phyloP scores from a whole-genome alignment of 2,797 vertebrate species.

The Scolopax bukidnonensis region DNA sequence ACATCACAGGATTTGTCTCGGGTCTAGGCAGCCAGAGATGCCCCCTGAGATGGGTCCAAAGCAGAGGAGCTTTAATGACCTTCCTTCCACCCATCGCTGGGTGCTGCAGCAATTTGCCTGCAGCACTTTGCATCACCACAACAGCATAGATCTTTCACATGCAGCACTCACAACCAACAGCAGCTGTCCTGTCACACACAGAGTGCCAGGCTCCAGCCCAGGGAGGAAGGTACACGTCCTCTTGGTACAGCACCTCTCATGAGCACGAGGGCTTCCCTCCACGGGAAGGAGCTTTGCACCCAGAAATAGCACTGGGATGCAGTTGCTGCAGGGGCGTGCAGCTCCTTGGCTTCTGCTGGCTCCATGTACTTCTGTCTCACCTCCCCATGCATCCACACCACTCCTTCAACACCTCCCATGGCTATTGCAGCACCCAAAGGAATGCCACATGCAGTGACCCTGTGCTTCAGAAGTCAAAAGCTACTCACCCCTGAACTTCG shows the following conservation, averaged over 20 bases:
- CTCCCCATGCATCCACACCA: fast-evolving
- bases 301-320: not conserved
- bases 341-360: not conserved
- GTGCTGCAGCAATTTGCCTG: not conserved
- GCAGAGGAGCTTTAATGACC: not conserved
- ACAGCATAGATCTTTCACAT: not conserved
- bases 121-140: not conserved
- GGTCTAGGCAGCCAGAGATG: not conserved
- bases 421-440: not conserved
- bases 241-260: not conserved
- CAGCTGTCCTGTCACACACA: not conserved
- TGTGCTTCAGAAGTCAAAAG: not conserved
- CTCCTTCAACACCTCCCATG: not conserved
- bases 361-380: not conserved
- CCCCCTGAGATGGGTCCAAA: not conserved
- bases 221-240: not conserved
- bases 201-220: not conserved
- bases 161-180: fast-evolving
- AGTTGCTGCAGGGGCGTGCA: not conserved
- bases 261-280: not conserved
- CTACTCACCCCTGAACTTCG: slow-evolving; percentile 85
- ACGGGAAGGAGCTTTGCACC: not conserved
- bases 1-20: not conserved
- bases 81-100: not conserved
- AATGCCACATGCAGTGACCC: not conserved